These are phyloP conservation scores for Anhinga rufa DNA, from an alignment of 2,113 vertebrate species.

Conservation along the genomic window DNA sequence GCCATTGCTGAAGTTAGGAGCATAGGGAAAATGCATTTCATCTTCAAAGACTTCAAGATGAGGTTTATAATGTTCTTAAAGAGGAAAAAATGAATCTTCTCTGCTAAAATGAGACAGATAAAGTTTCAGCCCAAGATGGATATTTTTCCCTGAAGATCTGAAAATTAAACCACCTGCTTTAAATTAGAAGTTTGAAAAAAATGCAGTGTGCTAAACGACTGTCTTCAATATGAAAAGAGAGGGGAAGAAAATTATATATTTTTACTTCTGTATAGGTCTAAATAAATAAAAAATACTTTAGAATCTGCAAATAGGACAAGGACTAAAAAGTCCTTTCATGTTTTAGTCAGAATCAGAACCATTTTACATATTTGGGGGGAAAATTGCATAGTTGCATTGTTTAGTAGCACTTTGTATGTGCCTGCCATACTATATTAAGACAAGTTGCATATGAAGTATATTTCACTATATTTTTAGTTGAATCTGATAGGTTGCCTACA, in stretches of 20 bases:
- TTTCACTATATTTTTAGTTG: neutral
- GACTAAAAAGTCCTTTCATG: neutral
- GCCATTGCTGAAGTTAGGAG: slow-evolving; percentile 40
- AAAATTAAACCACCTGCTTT: slow-evolving; percentile 20
- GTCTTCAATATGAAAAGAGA: neutral
- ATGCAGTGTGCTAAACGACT: neutral
- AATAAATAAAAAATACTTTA: neutral
- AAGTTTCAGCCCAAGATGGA: slow-evolving; percentile 14
- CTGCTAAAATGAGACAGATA: slow-evolving; percentile 32
- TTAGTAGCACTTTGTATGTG: neutral
- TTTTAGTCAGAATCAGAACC: neutral
- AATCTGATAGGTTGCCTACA: neutral
- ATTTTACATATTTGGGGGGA: fast-evolving
- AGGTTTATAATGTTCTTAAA: slow-evolving; percentile 41
- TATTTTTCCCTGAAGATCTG: slow-evolving; percentile 29
- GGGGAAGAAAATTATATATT: neutral
- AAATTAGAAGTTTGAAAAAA: neutral
- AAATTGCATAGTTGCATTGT: neutral
- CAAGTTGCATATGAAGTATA: neutral
- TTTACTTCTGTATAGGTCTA: neutral
- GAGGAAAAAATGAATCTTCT: slow-evolving; percentile 18
- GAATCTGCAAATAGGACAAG: neutral
- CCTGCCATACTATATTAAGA: fast-evolving
- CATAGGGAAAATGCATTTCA: slow-evolving; percentile 30
- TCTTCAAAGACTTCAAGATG: slow-evolving; percentile 48